Conservation (phyloP, 1,140 invertebrate genomes). For the Choristoneura fumiferana region DNA sequence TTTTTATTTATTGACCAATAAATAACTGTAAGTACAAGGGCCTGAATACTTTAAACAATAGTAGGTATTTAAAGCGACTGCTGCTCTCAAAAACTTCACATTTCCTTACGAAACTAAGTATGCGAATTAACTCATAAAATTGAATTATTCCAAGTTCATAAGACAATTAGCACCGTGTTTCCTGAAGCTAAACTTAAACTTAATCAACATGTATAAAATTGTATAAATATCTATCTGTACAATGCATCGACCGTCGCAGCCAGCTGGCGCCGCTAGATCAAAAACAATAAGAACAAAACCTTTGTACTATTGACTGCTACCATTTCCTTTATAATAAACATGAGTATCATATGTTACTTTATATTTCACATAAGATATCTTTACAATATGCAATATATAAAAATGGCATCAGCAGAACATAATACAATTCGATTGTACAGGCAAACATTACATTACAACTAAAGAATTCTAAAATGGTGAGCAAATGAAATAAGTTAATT, state of each 20-base stretch:
- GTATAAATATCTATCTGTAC: conserved; percentile 39
- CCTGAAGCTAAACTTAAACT: conserved; percentile 35
- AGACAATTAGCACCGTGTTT: conserved; percentile 22
- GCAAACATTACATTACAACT: conserved; percentile 3
- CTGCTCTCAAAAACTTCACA: conserved; percentile 4
- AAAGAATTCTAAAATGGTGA: conserved; percentile 2
- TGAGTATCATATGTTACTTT: not conserved
- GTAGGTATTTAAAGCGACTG: conserved; percentile 6
- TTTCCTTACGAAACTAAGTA: conserved; percentile 19
- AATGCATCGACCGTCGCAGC: not conserved
- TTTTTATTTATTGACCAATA: conserved; percentile 33
- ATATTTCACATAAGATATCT: too few species aligned
- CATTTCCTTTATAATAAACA: not conserved
- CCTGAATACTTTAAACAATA: conserved; percentile 25
- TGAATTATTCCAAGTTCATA: conserved; percentile 39
- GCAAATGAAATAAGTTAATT: conserved; percentile 14
- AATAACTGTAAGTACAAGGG: conserved; percentile 43
- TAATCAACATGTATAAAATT: conserved; percentile 35
- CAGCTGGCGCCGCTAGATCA: too few species aligned
- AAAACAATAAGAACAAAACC: conserved; percentile 7
- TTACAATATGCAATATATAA: not conserved
- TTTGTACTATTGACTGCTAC: not conserved
- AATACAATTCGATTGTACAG: conserved; percentile 5
- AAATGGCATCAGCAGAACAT: conserved; percentile 8
- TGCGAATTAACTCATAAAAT: conserved; percentile 19